Base-by-base conservation (phyloP, 2,797 vertebrate species). In the Scleropages formosus region DNA sequence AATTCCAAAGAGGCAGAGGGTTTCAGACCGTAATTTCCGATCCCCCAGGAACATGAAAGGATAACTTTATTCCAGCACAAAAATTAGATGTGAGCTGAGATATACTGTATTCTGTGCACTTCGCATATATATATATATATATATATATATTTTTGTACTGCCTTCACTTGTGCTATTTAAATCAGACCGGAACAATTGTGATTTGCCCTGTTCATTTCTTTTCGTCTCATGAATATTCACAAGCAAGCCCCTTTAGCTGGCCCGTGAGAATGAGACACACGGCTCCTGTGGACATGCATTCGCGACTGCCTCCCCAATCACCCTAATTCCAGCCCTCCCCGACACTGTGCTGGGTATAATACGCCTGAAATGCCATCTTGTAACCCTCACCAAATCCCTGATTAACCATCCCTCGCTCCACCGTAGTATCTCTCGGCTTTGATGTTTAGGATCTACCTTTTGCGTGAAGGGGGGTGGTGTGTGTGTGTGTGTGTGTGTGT, bases 321-420 rank as follows among this genome's bases (percentile, higher is more conserved):
- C 26, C 69, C 61, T 59, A 39, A 39, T 24, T 16, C 15, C 39
- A n/a, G 10, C 56, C 44, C 56, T n/a, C 61, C 24, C 75, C 16
- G 8, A 53, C 51, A 60, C 73, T 64, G 73, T 71, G 64, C 77
- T 78, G 70, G 78, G 68, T 75, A 80, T 60, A 74, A 73, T 44
- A 24, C 85, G 16, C 11, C 11, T 65, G 12, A 51, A 60, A 51
- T 24, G 16, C 56, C 53, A n/a, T 46, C 66, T 13, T 18, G 15
- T 22, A 60, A 27, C 74, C 22, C 11, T 72, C 70, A 87, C 85
- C 81, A 87, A 89, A 91, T 90, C 88, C 86, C 85, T 84, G 88
- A 89, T 89, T 93, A 93, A 93, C 91, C 91, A 91, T 92, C 92
- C 92, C 89, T 88, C 90, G 91, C 90, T 91, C 89, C 84, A 80